Percentiles rank a stretch among this genome's conserved stretches.
phyloP scores from a whole-genome alignment of 2,888 invertebrate genomes.

The Nebria salina region DNA sequence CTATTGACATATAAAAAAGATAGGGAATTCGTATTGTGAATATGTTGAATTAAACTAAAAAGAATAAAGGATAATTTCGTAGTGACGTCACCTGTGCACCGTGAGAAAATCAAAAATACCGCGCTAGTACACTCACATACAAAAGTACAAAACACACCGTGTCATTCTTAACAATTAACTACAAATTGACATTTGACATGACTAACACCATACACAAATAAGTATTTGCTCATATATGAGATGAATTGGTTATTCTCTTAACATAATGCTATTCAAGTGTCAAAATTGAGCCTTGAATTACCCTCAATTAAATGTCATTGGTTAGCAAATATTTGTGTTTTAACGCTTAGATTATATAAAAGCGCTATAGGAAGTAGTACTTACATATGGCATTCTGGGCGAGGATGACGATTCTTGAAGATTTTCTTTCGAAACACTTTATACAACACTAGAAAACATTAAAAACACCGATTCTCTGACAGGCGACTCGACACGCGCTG shows the following conservation, averaged over 20 bases:
- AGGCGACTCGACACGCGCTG: slow-evolving; percentile 36
- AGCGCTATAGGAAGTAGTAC: slow-evolving; percentile 16
- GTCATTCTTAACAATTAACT: slow-evolving; percentile 38
- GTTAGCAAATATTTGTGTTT: slow-evolving; percentile 27
- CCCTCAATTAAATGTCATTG: slow-evolving; percentile 43
- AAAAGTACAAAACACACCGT: slow-evolving; percentile 13
- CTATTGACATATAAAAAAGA: not conserved
- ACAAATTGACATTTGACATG: slow-evolving; percentile 36
- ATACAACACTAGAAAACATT: slow-evolving; percentile 33
- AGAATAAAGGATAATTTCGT: not conserved
- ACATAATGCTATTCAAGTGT: slow-evolving; percentile 26
- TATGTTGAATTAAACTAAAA: not conserved
- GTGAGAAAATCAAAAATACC: slow-evolving; percentile 45
- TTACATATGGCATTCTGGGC: slow-evolving; percentile 31
- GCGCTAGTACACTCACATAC: slow-evolving; percentile 31
- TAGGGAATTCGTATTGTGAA: not conserved
- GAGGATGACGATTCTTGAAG: slow-evolving; percentile 3
- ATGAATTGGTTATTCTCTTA: slow-evolving; percentile 21
- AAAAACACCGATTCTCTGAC: slow-evolving; percentile 40
- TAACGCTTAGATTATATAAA: slow-evolving; percentile 40
- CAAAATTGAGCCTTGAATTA: slow-evolving; percentile 40
- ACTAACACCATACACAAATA: slow-evolving; percentile 16
- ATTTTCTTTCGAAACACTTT: slow-evolving; percentile 32
- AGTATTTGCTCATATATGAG: slow-evolving; percentile 18
- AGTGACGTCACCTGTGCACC: slow-evolving; percentile 44